These are phyloP conservation scores for Myotis davidii DNA, from an alignment of 2,113 vertebrate species.

Conservation along the genomic window DNA sequence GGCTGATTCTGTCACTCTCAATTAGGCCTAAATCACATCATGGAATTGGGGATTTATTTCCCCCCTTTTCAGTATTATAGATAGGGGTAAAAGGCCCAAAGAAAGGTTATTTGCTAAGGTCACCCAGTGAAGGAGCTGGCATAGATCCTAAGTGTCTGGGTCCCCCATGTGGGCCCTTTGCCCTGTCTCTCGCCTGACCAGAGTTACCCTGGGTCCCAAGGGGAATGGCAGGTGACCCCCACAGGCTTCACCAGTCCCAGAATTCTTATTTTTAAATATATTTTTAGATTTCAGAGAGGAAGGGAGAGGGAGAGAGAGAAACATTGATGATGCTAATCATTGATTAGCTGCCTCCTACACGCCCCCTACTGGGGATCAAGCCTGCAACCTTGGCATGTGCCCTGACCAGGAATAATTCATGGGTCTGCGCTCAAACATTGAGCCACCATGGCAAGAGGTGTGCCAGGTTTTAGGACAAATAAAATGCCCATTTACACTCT, in stretches of 20 bases:
- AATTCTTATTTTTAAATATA: neutral
- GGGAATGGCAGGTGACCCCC: neutral
- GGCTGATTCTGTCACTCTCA: neutral
- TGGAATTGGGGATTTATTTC: neutral
- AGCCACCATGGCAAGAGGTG: neutral
- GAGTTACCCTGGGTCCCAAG: neutral
- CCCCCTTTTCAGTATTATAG: neutral
- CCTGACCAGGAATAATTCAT: too few species aligned
- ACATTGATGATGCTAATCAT: too few species aligned
- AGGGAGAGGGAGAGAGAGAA: too few species aligned
- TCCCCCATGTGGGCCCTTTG: neutral
- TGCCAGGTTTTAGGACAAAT: conserved; percentile 18
- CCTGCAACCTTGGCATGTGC: too few species aligned
- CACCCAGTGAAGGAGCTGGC: neutral
- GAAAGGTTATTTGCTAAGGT: neutral
- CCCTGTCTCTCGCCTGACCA: neutral
- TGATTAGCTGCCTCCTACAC: too few species aligned
- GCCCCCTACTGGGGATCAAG: too few species aligned
- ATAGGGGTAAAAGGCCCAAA: neutral
- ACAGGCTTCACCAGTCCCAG: neutral
- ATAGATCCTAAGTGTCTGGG: neutral
- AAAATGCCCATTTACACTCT: neutral
- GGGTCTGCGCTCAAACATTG: too few species aligned
- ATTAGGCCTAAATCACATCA: neutral
- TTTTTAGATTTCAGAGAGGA: too few species aligned